Base-by-base conservation (phyloP, 2,888 invertebrate genomes). In the Philonicus albiceps region DNA sequence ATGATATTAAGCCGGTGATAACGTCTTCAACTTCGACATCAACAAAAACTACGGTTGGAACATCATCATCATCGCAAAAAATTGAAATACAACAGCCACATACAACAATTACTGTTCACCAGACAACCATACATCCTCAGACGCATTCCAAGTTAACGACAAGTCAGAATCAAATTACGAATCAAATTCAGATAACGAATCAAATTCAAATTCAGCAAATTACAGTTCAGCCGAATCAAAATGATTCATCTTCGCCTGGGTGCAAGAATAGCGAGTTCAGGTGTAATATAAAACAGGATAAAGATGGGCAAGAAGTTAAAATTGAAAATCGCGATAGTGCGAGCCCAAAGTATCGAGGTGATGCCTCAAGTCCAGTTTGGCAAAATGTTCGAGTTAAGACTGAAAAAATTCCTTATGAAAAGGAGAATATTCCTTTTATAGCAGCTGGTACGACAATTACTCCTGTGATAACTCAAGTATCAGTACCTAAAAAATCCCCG, bases 141-240 rank as follows among this genome's bases (percentile, higher is more conserved):
- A 86, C 87, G 30, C 85, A 87, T 80, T 87, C 88, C 49, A 87
- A 88, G 43, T 53, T 64, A 34, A 85, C 84, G 13, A 30, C 86
- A n/a, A 83, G 30, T 34, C 86, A 83, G 19, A 86, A 85, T 80
- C 86, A 86, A 22, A 86, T 87, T 19, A 86, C 88, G 11, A 88
- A 88, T 86, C 88, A 88, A 86, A 89, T 88, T 34, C 88, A 89
- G 87, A 89, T 89, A 13, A 88, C 89, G 13, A 89, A 89, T 87
- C 89, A 89, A 87, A 89, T 89, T 37, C 88, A 89, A 86, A 89
- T 89, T n/a, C 89, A 89, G 80, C 89, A 89, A 76, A 88, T 89
- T 2, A 89, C 89, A 3, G 87, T 88, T 8, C 88, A 88, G 72
- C 88, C 87, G 7, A 86, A 49, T 76, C 74, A 74, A 8, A 76